Evolutionary conservation across 2,797 vertebrate species (phyloP).

Genomic region (Enteromius radiatus): DNA sequence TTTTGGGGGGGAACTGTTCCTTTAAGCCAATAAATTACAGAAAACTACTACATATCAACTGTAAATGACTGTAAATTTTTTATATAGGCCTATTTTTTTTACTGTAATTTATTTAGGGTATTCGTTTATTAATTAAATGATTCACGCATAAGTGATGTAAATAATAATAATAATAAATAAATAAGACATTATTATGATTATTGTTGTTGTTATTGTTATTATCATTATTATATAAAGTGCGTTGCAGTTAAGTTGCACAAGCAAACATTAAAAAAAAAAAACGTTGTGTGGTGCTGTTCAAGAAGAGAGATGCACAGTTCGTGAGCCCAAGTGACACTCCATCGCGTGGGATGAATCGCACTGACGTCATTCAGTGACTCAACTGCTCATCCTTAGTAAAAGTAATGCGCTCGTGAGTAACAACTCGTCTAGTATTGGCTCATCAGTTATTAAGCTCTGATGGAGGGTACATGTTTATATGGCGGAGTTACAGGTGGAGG

Average conservation of each 20-base stretch:
- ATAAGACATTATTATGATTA: no score
- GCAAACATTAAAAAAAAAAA: not conserved
- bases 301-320: not conserved
- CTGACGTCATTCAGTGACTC: conserved; percentile 36
- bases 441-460: not conserved
- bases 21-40: not conserved
- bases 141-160: no score
- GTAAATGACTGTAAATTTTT: no score
- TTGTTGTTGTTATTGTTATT: no score
- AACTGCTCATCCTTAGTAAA: conserved; percentile 17
- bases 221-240: not conserved
- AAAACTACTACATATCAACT: not conserved
- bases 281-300: not conserved
- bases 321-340: not conserved
- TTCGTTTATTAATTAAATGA: not conserved
- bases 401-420: conserved; percentile 23
- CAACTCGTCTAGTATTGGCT: not conserved
- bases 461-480: not conserved
- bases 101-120: not conserved
- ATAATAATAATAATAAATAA: not conserved
- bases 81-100: not conserved
- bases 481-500: not conserved
- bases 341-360: conserved; percentile 26
- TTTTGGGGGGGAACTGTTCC: not conserved
- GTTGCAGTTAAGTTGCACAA: not conserved